Conservation (phyloP, 1,140 invertebrate species). For the Leptopilina clavipes region DNA sequence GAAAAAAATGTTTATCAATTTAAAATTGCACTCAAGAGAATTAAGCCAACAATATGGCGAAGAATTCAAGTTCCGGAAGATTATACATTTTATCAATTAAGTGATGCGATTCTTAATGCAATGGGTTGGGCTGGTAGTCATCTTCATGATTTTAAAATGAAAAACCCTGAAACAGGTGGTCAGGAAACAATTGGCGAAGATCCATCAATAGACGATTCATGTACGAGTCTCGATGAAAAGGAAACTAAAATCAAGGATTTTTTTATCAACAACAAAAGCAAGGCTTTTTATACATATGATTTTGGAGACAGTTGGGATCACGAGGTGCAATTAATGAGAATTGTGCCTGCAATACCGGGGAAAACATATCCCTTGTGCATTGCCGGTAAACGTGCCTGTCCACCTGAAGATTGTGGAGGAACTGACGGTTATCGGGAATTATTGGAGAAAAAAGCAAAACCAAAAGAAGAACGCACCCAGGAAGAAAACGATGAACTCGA, state of each 20-base stretch:
- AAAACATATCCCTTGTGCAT: constrained; percentile 3
- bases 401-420: constrained; percentile 32
- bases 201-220: too few species aligned
- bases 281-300: constrained; percentile 30
- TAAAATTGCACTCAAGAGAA: not conserved
- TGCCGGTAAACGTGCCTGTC: constrained; percentile 34
- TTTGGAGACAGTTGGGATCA: constrained; percentile 34
- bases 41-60: constrained; percentile 27
- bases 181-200: not conserved
- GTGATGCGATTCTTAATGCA: not conserved
- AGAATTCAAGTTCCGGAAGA: not conserved
- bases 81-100: constrained; percentile 1
- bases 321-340: not conserved
- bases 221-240: not conserved
- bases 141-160: constrained; percentile 4
- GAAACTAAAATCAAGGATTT: constrained; percentile 25
- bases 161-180: not conserved
- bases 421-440: not conserved
- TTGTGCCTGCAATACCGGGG: not conserved
- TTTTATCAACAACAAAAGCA: constrained; percentile 1
- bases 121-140: constrained; percentile 26
- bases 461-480: too few species aligned
- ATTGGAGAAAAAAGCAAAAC: not conserved
- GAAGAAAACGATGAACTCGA: not conserved
- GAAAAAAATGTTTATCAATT: constrained; percentile 35